Conservation (phyloP, 2,797 vertebrate species). For the Sebastes vulpes region DNA sequence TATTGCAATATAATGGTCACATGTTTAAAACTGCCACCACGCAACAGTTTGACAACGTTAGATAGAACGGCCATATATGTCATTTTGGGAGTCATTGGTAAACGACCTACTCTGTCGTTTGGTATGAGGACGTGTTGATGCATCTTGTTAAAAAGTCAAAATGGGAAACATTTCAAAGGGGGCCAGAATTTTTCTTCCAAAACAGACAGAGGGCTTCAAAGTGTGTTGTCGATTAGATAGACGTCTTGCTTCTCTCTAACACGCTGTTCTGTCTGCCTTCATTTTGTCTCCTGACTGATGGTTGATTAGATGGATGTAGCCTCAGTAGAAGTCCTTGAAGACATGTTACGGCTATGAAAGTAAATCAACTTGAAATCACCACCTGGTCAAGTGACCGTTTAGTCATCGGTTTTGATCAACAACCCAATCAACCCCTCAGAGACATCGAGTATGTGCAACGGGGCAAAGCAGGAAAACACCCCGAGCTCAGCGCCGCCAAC, state of each 20-base stretch:
- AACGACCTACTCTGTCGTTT: neutral
- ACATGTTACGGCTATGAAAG: slow-evolving; percentile 4
- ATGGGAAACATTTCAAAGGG: neutral
- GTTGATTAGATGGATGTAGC: neutral
- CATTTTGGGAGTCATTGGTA: neutral
- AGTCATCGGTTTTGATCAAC: slow-evolving; percentile 31
- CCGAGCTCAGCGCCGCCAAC: neutral
- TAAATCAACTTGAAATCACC: slow-evolving; percentile 28
- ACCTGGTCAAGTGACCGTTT: neutral
- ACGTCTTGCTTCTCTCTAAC: neutral
- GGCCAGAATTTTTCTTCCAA: neutral
- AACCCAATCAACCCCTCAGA: neutral
- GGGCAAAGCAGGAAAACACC: slow-evolving; percentile 7
- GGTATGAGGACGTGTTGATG: neutral
- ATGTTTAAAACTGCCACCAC: no score
- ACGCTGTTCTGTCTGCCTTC: neutral
- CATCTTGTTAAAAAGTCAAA: neutral
- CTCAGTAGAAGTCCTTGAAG: neutral
- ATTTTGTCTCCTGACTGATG: neutral
- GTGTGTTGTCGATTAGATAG: neutral
- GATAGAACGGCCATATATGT: neutral
- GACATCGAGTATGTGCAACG: neutral
- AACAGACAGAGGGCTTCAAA: neutral
- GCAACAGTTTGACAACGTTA: neutral
- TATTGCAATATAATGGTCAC: no score